Conservation (phyloP, 1,140 invertebrate genomes). For the Aphis gossypii region DNA sequence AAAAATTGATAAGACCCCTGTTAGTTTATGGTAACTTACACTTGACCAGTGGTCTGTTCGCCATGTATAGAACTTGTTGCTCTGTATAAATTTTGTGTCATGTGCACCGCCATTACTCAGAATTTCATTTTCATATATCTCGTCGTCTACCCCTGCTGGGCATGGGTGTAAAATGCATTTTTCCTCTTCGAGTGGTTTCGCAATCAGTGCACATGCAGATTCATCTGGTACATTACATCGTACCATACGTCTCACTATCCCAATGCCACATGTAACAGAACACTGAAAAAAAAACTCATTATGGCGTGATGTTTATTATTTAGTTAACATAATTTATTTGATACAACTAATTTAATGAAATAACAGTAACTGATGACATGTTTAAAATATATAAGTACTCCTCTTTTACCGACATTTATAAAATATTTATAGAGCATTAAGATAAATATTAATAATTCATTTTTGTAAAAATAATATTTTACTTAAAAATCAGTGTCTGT, state of each 20-base stretch:
- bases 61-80: constrained; percentile 39
- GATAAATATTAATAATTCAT: not conserved
- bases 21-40: constrained; percentile 2
- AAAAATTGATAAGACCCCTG: not conserved
- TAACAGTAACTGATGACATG: not conserved
- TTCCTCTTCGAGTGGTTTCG: constrained; percentile 53
- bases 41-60: constrained; percentile 39
- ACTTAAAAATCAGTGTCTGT: not conserved
- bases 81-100: constrained; percentile 1
- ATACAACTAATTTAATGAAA: not conserved
- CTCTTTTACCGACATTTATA: not conserved
- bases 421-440: not conserved
- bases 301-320: not conserved
- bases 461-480: not conserved
- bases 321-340: not conserved
- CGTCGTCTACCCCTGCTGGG: not conserved
- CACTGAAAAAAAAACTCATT: constrained; percentile 69
- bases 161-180: constrained; percentile 46
- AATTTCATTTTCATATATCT: constrained; percentile 41
- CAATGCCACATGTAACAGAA: constrained; percentile 75
- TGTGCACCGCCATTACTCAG: not conserved
- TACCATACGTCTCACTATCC: constrained; percentile 68
- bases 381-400: not conserved
- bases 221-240: constrained; percentile 35
- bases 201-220: constrained; percentile 22